Base-by-base conservation (phyloP, 2,113 vertebrate genomes). In the Toxostoma redivivum region DNA sequence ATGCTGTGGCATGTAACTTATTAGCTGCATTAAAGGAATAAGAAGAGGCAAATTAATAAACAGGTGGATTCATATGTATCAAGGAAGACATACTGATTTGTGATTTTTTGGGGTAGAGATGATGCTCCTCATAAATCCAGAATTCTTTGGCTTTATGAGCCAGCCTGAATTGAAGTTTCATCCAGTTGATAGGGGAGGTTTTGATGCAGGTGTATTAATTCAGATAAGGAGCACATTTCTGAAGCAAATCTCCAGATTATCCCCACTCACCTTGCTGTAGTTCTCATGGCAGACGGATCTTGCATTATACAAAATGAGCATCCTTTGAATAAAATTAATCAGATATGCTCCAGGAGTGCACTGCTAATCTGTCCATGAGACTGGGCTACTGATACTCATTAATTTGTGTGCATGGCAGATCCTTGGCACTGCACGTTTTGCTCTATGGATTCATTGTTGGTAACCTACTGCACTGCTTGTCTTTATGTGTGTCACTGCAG, bases 51-150 rank as follows among this genome's bases (percentile, higher is more conserved):
- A 74, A 56, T 65, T 69, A 61, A 85, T 78, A n/a, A 54, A 16
- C 4, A 45, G 8, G 1, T 61, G 40, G 8, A 65, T 84, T 88
- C 11, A 44, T 9, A 12, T 2, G 5, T 28, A 27, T 67, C 31
- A 33, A 70, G 21, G 13, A 33, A 58, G 7, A 62, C 15, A 54
- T 42, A 11, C 10, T 73, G 31, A 27, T 37, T 77, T 78, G 5
- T 12, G 2, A 0, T 21, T 35, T 42, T 81, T 15, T 1, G 1
- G 9, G 5, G 4, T 86, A 16, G 71, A 87, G 23, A 58, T 1
- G 4, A 17, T 6, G 2, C 19, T 48, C 5, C 66, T 81, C 25
- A 54, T 28, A 90, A 84, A 81, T 15, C 5, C 23, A 53, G 7
- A 7, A 31, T 50, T 84, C 18, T 38, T 70, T 57, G 40, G 10